Percentiles rank a stretch among this genome's conserved stretches.
Conservation (phyloP, 2,113 vertebrate genomes). For the Actenoides hombroni region DNA sequence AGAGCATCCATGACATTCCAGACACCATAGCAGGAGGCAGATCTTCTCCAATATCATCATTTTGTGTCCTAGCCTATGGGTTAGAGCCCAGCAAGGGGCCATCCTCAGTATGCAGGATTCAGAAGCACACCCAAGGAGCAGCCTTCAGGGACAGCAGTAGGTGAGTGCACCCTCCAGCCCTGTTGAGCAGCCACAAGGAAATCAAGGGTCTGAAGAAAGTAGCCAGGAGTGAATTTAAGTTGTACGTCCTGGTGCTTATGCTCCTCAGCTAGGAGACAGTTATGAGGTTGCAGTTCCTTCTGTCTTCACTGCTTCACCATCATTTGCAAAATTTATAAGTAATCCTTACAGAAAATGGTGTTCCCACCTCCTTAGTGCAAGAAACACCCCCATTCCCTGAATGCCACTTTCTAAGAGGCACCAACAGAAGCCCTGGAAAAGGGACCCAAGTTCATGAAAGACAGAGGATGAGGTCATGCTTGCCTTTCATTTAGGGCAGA, state of each 20-base stretch:
- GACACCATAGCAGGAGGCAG: not conserved
- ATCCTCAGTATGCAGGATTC: rapidly evolving
- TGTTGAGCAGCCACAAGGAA: not conserved
- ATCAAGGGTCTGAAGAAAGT: not conserved
- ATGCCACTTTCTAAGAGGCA: not conserved
- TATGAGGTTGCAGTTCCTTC: not conserved
- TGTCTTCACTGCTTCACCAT: not conserved
- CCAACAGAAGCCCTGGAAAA: not conserved
- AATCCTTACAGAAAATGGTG: not conserved
- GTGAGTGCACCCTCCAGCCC: rapidly evolving
- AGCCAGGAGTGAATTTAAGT: not conserved
- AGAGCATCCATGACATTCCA: not conserved
- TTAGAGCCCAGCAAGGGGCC: not conserved
- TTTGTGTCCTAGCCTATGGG: not conserved
- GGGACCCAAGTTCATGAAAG: not conserved
- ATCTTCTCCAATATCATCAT: not conserved
- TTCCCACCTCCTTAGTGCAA: not conserved
- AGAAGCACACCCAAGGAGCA: rapidly evolving
- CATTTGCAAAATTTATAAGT: not conserved
- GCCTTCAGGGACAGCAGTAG: rapidly evolving
- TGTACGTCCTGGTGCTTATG: not conserved
- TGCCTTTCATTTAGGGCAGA: not conserved
- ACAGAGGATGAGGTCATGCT: not conserved
- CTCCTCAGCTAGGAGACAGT: not conserved
- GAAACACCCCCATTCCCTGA: not conserved